Conservation (phyloP, 2,888 invertebrate species). For the Spisula subtruncata region DNA sequence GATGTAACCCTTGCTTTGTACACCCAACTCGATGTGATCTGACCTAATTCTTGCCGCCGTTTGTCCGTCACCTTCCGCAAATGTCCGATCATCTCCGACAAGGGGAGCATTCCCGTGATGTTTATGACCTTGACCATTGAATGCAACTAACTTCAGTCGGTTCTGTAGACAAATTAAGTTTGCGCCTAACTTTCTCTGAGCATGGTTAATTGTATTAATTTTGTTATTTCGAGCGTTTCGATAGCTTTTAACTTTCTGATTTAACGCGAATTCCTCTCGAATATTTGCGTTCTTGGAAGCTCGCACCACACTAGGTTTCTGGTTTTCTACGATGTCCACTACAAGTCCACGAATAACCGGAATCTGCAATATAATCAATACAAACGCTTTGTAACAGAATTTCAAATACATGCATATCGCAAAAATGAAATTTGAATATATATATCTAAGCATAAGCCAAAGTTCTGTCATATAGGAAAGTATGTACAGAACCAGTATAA, state of each 20-base stretch:
- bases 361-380: slow-evolving; percentile 33
- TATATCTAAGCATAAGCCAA: too few relatives aligned
- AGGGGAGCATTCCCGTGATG: neutral
- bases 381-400: too few relatives aligned
- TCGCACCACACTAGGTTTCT: slow-evolving; percentile 61
- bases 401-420: too few relatives aligned
- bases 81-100: neutral
- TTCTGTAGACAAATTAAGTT: slow-evolving; percentile 41
- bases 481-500: too few relatives aligned
- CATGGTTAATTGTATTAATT: slow-evolving; percentile 51
- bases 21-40: slow-evolving; percentile 38
- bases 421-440: too few relatives aligned
- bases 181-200: slow-evolving; percentile 50
- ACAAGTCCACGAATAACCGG: slow-evolving; percentile 59
- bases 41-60: neutral
- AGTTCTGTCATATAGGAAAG: too few relatives aligned
- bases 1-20: slow-evolving; percentile 57
- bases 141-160: slow-evolving; percentile 39
- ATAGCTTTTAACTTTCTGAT: slow-evolving; percentile 55
- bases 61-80: neutral
- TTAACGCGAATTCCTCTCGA: slow-evolving; percentile 58
- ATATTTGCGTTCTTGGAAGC: slow-evolving; percentile 64
- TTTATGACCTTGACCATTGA: neutral
- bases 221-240: slow-evolving; percentile 43
- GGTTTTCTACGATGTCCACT: slow-evolving; percentile 53